phyloP scores from a whole-genome alignment of 2,888 invertebrate species.

The Argyra leucocephala region DNA sequence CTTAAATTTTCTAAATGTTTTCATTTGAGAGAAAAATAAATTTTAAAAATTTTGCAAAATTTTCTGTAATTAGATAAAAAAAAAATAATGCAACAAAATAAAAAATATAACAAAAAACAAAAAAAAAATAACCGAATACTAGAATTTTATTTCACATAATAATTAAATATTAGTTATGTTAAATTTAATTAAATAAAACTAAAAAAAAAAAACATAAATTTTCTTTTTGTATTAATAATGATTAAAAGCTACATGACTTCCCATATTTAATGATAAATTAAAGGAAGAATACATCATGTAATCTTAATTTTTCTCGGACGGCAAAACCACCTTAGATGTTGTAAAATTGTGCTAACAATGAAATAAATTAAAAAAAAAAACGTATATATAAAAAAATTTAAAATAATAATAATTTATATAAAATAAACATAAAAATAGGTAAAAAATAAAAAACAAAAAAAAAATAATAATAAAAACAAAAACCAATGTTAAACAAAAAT shows the following conservation, averaged over 20 bases:
- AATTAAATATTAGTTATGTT: conserved; percentile 19
- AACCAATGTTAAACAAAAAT: neutral
- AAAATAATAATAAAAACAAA: neutral
- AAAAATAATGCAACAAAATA: no score
- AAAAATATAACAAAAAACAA: no score
- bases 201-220: conserved; percentile 8
- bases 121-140: no score
- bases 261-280: conserved; percentile 12
- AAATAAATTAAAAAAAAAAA: conserved; percentile 14
- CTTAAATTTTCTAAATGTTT: no score
- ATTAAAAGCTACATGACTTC: conserved; percentile 9
- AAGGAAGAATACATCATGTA: conserved; percentile 10
- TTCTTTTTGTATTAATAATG: conserved; percentile 32
- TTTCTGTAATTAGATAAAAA: no score
- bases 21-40: no score
- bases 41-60: no score
- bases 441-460: neutral
- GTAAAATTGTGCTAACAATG: conserved; percentile 30
- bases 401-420: neutral
- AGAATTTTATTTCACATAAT: neutral
- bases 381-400: neutral
- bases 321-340: conserved; percentile 43
- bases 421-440: neutral
- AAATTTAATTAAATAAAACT: conserved; percentile 5
- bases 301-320: conserved; percentile 36